Evolutionary conservation across 2,888 invertebrate genomes (phyloP).

Genomic region (Drosophila subquinaria): DNA sequence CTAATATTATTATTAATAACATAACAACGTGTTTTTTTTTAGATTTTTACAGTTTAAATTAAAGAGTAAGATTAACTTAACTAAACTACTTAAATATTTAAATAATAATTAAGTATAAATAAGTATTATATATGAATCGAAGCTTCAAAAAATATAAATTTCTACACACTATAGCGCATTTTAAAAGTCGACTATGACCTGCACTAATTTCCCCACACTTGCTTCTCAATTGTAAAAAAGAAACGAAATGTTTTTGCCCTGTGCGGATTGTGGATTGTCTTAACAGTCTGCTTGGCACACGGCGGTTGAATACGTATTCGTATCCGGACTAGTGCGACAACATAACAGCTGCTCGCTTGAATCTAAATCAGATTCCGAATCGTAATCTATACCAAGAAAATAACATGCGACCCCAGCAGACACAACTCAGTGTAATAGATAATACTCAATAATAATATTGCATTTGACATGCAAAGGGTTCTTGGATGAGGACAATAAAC

Average conservation of each 20-base stretch:
- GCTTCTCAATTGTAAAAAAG: conserved; percentile 17
- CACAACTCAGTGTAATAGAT: background rate
- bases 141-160: background rate
- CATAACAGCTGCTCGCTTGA: conserved; percentile 47
- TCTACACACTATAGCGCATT: background rate
- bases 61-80: background rate
- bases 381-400: conserved; percentile 34
- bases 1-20: background rate
- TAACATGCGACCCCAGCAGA: background rate
- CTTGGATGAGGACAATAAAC: conserved; percentile 50
- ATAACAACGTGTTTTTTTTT: background rate
- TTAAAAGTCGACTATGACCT: conserved; percentile 4
- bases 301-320: conserved; percentile 18
- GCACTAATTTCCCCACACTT: background rate
- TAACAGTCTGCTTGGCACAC: conserved; percentile 36
- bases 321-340: conserved; percentile 30
- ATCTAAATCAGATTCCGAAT: conserved; percentile 18
- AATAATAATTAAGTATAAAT: too few species aligned
- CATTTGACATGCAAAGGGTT: conserved; percentile 42
- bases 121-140: too few species aligned
- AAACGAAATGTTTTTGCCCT: background rate
- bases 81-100: too few species aligned
- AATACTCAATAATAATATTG: conserved; percentile 20
- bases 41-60: background rate
- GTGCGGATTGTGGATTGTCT: conserved; percentile 51